phyloP scores from a whole-genome alignment of 1,140 invertebrate genomes.

The Anastrepha obliqua region DNA sequence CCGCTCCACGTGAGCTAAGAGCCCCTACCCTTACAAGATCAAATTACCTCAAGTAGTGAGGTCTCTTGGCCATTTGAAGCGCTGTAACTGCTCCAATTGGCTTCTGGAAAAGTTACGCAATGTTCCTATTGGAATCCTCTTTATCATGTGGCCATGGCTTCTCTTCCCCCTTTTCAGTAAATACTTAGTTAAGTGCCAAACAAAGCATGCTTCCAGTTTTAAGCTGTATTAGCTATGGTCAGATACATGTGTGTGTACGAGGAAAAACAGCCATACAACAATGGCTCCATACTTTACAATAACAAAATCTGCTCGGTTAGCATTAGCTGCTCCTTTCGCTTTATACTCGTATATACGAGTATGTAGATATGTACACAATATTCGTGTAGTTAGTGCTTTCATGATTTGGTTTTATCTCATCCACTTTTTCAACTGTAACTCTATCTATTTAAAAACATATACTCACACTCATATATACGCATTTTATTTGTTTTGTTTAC shows the following conservation, averaged over 20 bases:
- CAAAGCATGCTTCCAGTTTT: slow-evolving; percentile 9
- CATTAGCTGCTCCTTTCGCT: not conserved
- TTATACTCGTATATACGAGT: not conserved
- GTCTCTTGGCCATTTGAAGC: too few relatives aligned
- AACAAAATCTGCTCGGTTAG: not conserved
- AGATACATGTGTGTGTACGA: not conserved
- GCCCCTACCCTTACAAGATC: too few relatives aligned
- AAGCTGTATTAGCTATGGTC: slow-evolving; percentile 29
- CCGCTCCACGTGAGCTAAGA: too few relatives aligned
- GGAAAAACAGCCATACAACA: not conserved
- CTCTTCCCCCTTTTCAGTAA: not conserved
- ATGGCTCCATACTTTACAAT: not conserved
- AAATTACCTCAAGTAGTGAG: too few relatives aligned
- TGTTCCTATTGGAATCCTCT: too few relatives aligned
- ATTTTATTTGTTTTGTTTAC: not conserved
- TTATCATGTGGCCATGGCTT: not conserved
- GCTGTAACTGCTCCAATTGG: too few relatives aligned
- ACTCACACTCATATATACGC: not conserved
- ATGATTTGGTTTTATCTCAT: not conserved
- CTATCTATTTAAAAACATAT: not conserved
- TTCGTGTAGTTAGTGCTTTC: not conserved
- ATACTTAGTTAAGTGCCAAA: slow-evolving; percentile 11
- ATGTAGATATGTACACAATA: not conserved
- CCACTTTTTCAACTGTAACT: not conserved
- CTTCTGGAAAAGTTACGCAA: too few relatives aligned